A percentile compares a stretch with the other conserved stretches of the same genome.
Evolutionary conservation across 2,888 invertebrate genomes (phyloP).

Genomic region (Caradrina kadenii): DNA sequence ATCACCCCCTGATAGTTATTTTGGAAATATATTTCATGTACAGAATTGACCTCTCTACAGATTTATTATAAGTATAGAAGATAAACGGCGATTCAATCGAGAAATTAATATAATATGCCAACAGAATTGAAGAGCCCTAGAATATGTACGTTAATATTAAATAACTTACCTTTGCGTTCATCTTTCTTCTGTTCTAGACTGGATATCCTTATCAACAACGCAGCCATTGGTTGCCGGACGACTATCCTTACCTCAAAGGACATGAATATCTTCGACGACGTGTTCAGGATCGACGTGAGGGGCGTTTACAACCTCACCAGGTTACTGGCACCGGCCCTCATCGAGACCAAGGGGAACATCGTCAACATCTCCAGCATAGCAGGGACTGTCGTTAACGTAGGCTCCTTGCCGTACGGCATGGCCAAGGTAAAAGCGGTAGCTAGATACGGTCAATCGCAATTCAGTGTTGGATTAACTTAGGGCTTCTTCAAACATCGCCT

Average conservation of each 20-base stretch:
- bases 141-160: no score
- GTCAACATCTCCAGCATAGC: slow-evolving; percentile 94
- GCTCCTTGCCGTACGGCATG: slow-evolving; percentile 96
- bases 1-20: no score
- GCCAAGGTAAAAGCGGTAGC: slow-evolving; percentile 91
- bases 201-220: slow-evolving; percentile 84
- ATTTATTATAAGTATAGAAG: no score
- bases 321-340: slow-evolving; percentile 92
- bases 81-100: no score
- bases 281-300: slow-evolving; percentile 93
- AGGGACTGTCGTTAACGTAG: slow-evolving; percentile 93
- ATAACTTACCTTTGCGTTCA: background rate
- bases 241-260: slow-evolving; percentile 61
- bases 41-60: no score
- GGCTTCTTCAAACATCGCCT: no score
- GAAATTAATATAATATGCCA: no score
- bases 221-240: slow-evolving; percentile 87
- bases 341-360: slow-evolving; percentile 91
- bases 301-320: slow-evolving; percentile 91
- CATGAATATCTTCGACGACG: slow-evolving; percentile 68
- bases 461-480: no score
- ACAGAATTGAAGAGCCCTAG: no score
- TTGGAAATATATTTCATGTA: no score
- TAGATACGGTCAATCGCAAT: no score
- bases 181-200: slow-evolving; percentile 35